phyloP scores from a whole-genome alignment of 2,113 vertebrate species.

The Eidolon helvum region DNA sequence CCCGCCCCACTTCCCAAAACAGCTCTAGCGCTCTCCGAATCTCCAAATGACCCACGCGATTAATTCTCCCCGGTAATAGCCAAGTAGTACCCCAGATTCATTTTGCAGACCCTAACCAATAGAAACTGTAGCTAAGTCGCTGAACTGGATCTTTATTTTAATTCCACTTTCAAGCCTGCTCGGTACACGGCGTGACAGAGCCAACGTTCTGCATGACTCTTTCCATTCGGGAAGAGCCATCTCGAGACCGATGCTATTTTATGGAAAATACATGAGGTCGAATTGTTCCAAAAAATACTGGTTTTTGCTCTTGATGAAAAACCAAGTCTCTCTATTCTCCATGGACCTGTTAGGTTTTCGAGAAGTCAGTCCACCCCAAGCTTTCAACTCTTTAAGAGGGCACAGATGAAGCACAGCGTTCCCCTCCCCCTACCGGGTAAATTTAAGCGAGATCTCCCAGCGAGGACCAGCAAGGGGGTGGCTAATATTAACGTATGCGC shows the following conservation, averaged over 20 bases:
- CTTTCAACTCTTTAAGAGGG: not conserved
- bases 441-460: not conserved
- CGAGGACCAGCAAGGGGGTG: not conserved
- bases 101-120: not conserved
- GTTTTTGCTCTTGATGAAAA: conserved; percentile 54
- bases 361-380: not conserved
- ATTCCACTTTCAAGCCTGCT: not conserved
- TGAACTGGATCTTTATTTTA: not conserved
- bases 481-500: not conserved
- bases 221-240: not conserved
- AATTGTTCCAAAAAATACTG: not conserved
- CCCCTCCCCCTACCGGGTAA: not conserved
- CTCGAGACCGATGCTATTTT: not conserved
- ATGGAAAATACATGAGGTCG: conserved; percentile 44
- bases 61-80: not conserved
- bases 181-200: not conserved
- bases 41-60: conserved; percentile 31
- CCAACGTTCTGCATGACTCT: not conserved
- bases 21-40: not conserved
- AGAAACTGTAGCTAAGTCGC: conserved; percentile 14
- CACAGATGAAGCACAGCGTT: not conserved
- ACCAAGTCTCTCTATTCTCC: not conserved
- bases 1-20: conserved; percentile 58
- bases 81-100: not conserved
- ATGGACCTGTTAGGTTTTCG: not conserved